Base-by-base conservation (phyloP, 2,113 vertebrate species). In the Sardina pilchardus region DNA sequence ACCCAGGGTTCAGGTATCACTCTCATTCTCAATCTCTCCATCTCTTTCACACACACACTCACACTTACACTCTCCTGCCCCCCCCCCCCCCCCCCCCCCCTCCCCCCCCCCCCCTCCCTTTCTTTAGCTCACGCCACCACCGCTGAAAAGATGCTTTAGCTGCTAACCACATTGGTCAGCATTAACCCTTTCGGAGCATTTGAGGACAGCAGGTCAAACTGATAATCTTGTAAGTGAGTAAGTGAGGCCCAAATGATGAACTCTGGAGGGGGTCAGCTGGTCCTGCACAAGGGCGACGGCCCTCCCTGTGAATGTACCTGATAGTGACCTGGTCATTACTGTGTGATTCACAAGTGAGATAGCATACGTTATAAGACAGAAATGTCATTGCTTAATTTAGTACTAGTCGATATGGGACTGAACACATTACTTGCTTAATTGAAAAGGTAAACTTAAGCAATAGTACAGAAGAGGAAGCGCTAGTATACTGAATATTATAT, bases 1-100 rank as follows among this genome's bases (percentile, higher is more conserved):
- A 91, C n/a, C 9, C 82, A 85, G 87, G 87, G 88, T 87, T 87
- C 88, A 91, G 63, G 81, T 36, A 59, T 71, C n/a, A 71, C 14
- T 71, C n/a, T 71, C 26, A 71, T 34, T 71, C 63, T 71, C 26
- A 12, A 71, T 71, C 26, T 71, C n/a, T 39, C 50, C 26, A 43
- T 82, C 71, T 82, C 6, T 83, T 44, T 81, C 47, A 39, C 42
- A 67, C 80, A 34, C 53, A 88, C 45, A 71, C n/a, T 26, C 59
- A n/a, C 59, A 71, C 63, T 34, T 9, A 34, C 12, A 71, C 63
- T 10, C 9, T 10, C 63, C 2, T 26, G 1, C 16, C 3, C 50
- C 19, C 50, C 19, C 14, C 4, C 50, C 4, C 5, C 3, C 63
- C 2, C 63, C 4, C 16, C 3, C 50, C 19, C 50, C 19, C 14